A percentile compares a stretch with the other conserved stretches of the same genome.
phyloP scores from a whole-genome alignment of 2,888 invertebrate species.

The Galeruca laticollis region DNA sequence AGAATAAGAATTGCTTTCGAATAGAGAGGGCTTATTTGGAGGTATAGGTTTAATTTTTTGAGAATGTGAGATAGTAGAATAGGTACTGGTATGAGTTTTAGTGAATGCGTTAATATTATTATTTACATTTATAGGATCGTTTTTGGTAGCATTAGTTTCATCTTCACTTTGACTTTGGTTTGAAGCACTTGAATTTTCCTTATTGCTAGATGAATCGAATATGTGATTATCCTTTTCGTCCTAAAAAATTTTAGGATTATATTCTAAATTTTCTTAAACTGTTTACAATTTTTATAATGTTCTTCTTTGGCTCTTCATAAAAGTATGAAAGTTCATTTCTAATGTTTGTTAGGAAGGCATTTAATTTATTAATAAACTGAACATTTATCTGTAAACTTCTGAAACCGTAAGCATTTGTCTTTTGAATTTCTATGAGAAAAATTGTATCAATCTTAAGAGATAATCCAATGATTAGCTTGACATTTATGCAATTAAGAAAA shows the following conservation, averaged over 20 bases:
- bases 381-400: too few relatives aligned
- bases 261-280: too few relatives aligned
- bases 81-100: constrained; percentile 42
- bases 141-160: constrained; percentile 51
- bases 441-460: too few relatives aligned
- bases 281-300: too few relatives aligned
- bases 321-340: too few relatives aligned
- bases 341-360: too few relatives aligned
- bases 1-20: constrained; percentile 41
- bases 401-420: too few relatives aligned
- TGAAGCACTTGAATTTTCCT: constrained; percentile 57
- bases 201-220: constrained; percentile 56
- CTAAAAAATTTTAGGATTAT: constrained; percentile 47
- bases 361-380: too few relatives aligned
- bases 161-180: constrained; percentile 63
- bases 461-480: too few relatives aligned
- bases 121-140: constrained; percentile 36
- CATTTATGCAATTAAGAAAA: too few relatives aligned
- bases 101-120: constrained; percentile 72
- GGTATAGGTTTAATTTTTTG: constrained; percentile 42
- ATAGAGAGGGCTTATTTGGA: constrained; percentile 41
- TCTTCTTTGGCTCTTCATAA: too few relatives aligned
- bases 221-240: constrained; percentile 59
- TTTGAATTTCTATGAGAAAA: too few relatives aligned
- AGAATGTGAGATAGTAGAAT: constrained; percentile 39